A percentile compares a stretch with the other conserved stretches of the same genome.
These are phyloP conservation scores for Eufriesea mexicana DNA, from an alignment of 1,140 invertebrate genomes.

Conservation along the genomic window DNA sequence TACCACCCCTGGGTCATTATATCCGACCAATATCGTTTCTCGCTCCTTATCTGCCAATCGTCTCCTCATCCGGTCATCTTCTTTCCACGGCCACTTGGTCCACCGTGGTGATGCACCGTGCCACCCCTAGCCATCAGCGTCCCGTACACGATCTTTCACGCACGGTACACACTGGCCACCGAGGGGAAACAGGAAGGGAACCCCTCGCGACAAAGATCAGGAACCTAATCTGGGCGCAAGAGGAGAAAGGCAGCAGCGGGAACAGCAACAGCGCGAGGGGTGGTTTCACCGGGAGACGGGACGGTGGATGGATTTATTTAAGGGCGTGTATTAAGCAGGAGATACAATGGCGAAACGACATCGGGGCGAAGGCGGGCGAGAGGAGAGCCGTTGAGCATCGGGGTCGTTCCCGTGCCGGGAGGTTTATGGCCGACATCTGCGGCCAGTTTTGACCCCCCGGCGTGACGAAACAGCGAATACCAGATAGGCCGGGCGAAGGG, in stretches of 20 bases:
- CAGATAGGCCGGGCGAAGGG: constrained; percentile 40
- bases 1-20: constrained; percentile 12
- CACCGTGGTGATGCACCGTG: neutral
- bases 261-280: constrained; percentile 43
- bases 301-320: constrained; percentile 80
- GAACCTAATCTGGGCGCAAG: constrained; percentile 58
- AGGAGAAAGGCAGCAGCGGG: constrained; percentile 36
- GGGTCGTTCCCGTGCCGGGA: constrained; percentile 51
- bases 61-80: constrained; percentile 18
- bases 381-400: constrained; percentile 32
- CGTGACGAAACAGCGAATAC: constrained; percentile 77
- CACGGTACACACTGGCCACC: neutral
- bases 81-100: neutral
- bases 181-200: constrained; percentile 3
- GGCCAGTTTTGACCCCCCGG: constrained; percentile 80
- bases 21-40: constrained; percentile 33
- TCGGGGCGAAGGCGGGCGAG: constrained; percentile 22
- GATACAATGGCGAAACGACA: constrained; percentile 74
- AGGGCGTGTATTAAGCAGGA: constrained; percentile 78
- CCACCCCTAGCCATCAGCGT: neutral
- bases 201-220: constrained; percentile 48
- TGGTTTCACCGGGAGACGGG: constrained; percentile 40
- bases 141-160: neutral
- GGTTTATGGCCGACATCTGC: constrained; percentile 80
- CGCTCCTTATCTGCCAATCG: too few relatives aligned